phyloP scores from a whole-genome alignment of 2,797 vertebrate genomes.

The Dendrocincla tyrannina region DNA sequence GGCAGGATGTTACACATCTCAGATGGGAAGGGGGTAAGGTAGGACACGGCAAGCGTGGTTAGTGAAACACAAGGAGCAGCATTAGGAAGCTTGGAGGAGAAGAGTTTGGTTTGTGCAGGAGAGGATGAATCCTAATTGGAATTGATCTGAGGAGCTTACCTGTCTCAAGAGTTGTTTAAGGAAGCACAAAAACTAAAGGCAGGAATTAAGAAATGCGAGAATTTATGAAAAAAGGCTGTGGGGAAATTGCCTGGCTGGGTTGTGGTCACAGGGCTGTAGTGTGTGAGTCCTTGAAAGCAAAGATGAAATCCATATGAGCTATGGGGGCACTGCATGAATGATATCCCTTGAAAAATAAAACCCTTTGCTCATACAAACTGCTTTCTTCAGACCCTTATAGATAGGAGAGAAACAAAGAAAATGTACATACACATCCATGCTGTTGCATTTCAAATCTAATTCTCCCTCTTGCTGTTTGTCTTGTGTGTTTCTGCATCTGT shows the following conservation, averaged over 20 bases:
- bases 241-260: background rate
- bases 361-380: background rate
- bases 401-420: background rate
- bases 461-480: background rate
- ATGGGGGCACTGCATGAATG: background rate
- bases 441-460: background rate
- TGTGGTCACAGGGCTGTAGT: background rate
- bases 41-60: background rate
- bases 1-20: conserved; percentile 47
- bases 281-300: background rate
- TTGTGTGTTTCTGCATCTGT: background rate
- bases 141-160: background rate
- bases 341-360: background rate
- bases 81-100: background rate
- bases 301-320: background rate
- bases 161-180: background rate
- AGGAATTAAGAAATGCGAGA: background rate
- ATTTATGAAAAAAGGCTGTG: too few species aligned
- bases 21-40: conserved; percentile 6
- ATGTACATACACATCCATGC: rapidly evolving
- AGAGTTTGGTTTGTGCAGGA: background rate
- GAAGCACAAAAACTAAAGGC: background rate
- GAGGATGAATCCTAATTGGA: background rate
- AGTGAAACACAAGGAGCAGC: background rate
- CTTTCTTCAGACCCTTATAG: background rate